phyloP scores from a whole-genome alignment of 2,797 vertebrate genomes.

The Phrynocephalus vlangalii region DNA sequence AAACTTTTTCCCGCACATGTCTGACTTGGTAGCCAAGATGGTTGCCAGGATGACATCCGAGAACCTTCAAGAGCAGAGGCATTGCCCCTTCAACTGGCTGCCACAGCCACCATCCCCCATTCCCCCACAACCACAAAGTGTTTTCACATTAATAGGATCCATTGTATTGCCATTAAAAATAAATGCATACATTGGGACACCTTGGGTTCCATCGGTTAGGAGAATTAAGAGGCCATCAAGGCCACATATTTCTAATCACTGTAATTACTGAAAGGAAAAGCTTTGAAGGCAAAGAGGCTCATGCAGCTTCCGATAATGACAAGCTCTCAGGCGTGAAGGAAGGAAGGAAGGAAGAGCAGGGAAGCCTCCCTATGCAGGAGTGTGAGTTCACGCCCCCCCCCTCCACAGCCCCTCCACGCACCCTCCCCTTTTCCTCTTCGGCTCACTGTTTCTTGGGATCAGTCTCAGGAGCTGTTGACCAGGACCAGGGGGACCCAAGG shows the following conservation, averaged over 20 bases:
- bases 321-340: conserved; percentile 67
- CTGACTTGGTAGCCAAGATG: conserved; percentile 97
- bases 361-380: neutral
- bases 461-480: too few species aligned
- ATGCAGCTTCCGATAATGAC: conserved; percentile 69
- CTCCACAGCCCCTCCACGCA: too few species aligned
- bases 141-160: neutral
- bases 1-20: conserved; percentile 98
- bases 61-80: conserved; percentile 83
- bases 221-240: conserved; percentile 63
- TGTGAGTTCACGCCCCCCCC: neutral
- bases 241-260: conserved; percentile 66
- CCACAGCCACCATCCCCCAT: neutral
- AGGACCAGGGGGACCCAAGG: too few species aligned
- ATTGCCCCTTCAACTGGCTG: too few species aligned
- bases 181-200: neutral
- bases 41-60: conserved; percentile 97
- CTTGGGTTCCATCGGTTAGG: conserved; percentile 49
- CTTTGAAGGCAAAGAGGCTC: conserved; percentile 69
- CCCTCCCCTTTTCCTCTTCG: too few species aligned
- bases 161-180: neutral
- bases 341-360: neutral
- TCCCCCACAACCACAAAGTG: conserved; percentile 18
- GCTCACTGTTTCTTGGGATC: too few species aligned
- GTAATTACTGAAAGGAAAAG: conserved; percentile 70